Evolutionary conservation across 2,113 vertebrate genomes (phyloP), one percentile per base, ranked within the genome.

Genomic region (Carassius gibelio): DNA sequence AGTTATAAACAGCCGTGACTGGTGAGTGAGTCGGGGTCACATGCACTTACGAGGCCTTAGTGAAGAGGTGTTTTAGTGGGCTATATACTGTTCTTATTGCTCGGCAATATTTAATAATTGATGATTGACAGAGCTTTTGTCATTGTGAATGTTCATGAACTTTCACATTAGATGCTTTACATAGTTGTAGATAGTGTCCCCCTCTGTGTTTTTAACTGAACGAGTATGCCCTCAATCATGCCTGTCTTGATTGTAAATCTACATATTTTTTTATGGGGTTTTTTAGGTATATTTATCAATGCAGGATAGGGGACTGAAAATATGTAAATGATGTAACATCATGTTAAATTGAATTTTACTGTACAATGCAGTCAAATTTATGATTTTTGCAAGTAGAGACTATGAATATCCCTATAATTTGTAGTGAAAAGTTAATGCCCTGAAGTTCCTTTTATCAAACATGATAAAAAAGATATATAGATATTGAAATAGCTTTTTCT

Each of bases 1-100:
- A 72, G 69, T 57, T 62, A 80, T 85, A 78, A 64, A 42, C 10
- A 82, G 38, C 26, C 55, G 10, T 85, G 52, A 38, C n/a, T 26
- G 52, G 75, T 26, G 78, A 66, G 50, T 13, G 26, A 68, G 75
- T 57, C 75, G 1, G 62, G 45, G 75, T 69, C 83, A 69, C 34
- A 13, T 79, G 55, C 34, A n/a, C 76, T 38, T 42, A 79, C 36
- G 21, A 79, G 76, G 19, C 76, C 76, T 61, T 19, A 9, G 76
- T 59, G 21, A 61, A 79, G 36, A 79, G 55, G 36, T 79, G 57
- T 79, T 36, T 79, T 42, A 62, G 76, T 42, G 55, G 30, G 30
- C 30, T 59, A 19, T 59, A 19, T 76, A 30, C 23, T 64, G 17
- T 50, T 76, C 38, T 23, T 64, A 45, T 50, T 48, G n/a, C 34